Base-by-base conservation (phyloP, 2,888 invertebrate genomes). In the Lordiphosa andalusiaca region DNA sequence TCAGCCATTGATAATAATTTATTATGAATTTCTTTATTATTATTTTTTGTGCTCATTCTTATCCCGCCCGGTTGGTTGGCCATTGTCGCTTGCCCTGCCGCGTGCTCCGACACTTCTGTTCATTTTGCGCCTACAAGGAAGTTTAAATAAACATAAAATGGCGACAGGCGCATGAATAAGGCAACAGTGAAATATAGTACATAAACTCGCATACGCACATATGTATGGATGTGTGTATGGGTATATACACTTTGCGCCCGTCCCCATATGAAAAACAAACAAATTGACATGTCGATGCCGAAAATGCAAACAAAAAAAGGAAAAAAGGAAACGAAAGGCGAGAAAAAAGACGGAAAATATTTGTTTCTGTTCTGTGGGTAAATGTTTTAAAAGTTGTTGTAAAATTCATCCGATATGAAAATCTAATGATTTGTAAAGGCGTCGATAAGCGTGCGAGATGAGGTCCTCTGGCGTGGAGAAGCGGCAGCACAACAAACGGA, bases 351-450 rank as follows among this genome's bases (percentile, higher is more conserved):
- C 7, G 41, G 35, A 72, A 57, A 69, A 55, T 54, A 40, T 69
- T 63, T 55, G 46, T 64, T 73, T 67, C 35, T 39, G 21, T 48
- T 23, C 21, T 13, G 6, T 39, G 5, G 38, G 37, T 38, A 49
- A 49, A 44, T 42, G 55, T 38, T 36, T 49, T 49, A 78, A 71
- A 73, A 30, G 30, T 74, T 76, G 85, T 67, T 73, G 71, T 84
- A 69, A 81, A 86, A 85, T 77, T 82, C 86, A 85, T 85, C 86
- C 80, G 85, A 85, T 85, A 85, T 83, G 85, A 86, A 85, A 85
- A 86, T 85, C 86, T 85, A 85, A 85, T 85, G 85, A 85, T 85
- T 85, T 86, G 85, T 85, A 86, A 85, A 85, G 86, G 75, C 82
- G 59, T 50, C 75, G 85, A 85, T 85, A 85, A 85, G 85, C 80